Evolutionary conservation across 2,797 vertebrate genomes (phyloP), one percentile per base, ranked within the genome.

Genomic region (Lemur catta): DNA sequence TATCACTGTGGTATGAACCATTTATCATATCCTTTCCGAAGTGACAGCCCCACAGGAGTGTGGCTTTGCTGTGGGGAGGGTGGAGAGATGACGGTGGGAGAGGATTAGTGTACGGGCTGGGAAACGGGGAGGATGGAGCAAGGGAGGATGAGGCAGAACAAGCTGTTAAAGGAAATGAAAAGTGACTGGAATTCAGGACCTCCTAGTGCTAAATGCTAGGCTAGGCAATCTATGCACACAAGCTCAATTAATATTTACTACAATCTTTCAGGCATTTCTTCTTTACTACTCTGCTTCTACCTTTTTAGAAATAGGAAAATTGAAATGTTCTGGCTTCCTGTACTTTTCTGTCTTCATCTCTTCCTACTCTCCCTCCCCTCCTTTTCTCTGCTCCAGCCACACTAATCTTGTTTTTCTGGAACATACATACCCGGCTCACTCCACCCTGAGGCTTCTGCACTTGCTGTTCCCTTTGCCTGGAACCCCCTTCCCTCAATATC

Each of bases 11-110:
- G 59, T 82, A 22, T 82, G 95, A 93, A 46, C 46, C 30, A 94
- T 93, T 92, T 91, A 76, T 97, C 94, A 90, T 69, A 52, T 57
- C 78, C 61, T 86, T 97, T 72, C 15, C 52, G 11, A 78, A 95
- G 86, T 82, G 97, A 79, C 92, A 94, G 84, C 67, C 74, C 67
- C 78, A 46, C 1, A 43, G 84, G 85, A 84, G 14, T 95, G 65
- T 50, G 26, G 80, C 52, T 95, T 46, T 74, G 52, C 79, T 33
- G 24, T 20, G 11, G 1, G 28, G 74, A 43, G 59, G 41, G 55
- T 61, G 38, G 38, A 61, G 79, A 61, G 79, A 61, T 30, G 55
- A 33, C 20, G 11, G 26, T 59, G 38, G 79, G 24, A 2, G n/a
- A 52, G 57, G 46, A 48, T 46, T 52, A 48, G 57, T 38, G 18